phyloP scores from a whole-genome alignment of 2,888 invertebrate species.

The Smittia sp. region DNA sequence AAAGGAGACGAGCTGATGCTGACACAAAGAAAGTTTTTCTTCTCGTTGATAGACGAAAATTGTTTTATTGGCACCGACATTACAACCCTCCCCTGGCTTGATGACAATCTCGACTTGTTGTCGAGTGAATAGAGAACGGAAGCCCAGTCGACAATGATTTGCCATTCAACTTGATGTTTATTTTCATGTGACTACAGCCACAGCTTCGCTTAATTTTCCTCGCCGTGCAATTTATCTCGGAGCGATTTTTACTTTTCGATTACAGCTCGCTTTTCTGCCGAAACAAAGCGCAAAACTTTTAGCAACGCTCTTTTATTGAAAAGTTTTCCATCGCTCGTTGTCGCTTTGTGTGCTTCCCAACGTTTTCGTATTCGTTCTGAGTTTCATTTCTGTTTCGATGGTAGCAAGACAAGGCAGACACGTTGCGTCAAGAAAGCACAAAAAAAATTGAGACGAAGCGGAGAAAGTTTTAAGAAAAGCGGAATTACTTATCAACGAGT shows the following conservation, averaged over 20 bases:
- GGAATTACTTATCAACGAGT: no score
- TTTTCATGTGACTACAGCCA: background rate
- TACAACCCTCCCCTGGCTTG: background rate
- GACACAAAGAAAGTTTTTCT: background rate
- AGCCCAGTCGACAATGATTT: background rate
- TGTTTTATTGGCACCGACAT: constrained; percentile 13
- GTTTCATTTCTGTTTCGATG: background rate
- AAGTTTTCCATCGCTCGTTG: background rate
- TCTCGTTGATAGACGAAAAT: constrained; percentile 3
- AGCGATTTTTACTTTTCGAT: no score
- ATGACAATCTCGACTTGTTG: background rate
- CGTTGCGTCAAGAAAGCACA: no score
- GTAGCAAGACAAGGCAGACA: no score
- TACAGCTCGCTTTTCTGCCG: no score
- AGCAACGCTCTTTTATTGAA: background rate
- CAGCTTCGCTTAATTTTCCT: no score
- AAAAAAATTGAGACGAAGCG: no score
- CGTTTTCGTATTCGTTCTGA: background rate
- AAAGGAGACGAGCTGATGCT: background rate
- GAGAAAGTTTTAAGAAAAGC: no score
- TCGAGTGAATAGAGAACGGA: background rate
- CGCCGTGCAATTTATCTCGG: no score
- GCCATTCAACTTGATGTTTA: background rate
- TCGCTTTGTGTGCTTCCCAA: background rate
- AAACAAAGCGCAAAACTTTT: no score